A percentile compares a stretch with the other conserved stretches of the same genome.
phyloP scores from a whole-genome alignment of 2,797 vertebrate genomes.

The Oreochromis mossambicus region DNA sequence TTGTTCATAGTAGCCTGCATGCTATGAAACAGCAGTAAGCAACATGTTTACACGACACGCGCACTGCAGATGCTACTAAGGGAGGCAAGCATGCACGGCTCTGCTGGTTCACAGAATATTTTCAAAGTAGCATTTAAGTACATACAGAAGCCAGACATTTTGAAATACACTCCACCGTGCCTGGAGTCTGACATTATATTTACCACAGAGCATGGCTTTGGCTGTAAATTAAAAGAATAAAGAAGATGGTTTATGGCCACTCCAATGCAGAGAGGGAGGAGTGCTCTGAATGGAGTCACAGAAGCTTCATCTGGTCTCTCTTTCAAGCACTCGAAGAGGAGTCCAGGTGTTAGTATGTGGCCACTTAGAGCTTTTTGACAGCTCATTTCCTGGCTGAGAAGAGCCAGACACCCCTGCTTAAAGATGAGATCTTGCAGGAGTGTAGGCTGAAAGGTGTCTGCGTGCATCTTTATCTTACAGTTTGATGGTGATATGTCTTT shows the following conservation, averaged over 20 bases:
- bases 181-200: slow-evolving; percentile 63
- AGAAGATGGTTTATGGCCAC: slow-evolving; percentile 47
- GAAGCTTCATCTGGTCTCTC: slow-evolving; percentile 20
- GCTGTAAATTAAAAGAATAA: slow-evolving; percentile 64
- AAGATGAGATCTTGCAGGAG: slow-evolving; percentile 33
- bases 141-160: slow-evolving; percentile 58
- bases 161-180: slow-evolving; percentile 56
- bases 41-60: not conserved
- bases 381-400: slow-evolving; percentile 64
- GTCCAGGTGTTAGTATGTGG: slow-evolving; percentile 46
- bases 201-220: slow-evolving; percentile 58
- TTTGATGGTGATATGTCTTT: not conserved
- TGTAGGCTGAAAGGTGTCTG: not conserved
- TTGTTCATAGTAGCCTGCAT: not conserved
- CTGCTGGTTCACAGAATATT: slow-evolving; percentile 33
- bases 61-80: not conserved
- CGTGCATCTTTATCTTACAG: not conserved
- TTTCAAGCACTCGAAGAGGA: slow-evolving; percentile 26
- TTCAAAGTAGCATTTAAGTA: slow-evolving; percentile 54
- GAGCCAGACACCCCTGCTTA: slow-evolving; percentile 51
- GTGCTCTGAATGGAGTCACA: slow-evolving; percentile 7
- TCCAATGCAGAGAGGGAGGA: not conserved
- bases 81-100: not conserved
- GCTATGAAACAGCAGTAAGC: not conserved
- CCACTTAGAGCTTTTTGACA: slow-evolving; percentile 57